A percentile compares a stretch with the other conserved stretches of the same genome.
Conservation (phyloP, 2,888 invertebrate genomes). For the Plusia festucae region DNA sequence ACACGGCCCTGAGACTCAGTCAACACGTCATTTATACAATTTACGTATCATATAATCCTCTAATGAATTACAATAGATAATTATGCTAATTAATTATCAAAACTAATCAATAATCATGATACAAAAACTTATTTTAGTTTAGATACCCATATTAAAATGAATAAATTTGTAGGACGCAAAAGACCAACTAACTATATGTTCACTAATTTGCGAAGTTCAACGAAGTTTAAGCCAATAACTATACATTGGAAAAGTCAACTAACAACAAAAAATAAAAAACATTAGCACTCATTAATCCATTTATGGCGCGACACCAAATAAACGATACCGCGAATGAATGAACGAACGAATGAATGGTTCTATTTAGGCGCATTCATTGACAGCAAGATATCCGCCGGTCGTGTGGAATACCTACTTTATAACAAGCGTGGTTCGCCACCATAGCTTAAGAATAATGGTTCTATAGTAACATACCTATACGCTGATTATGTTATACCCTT, state of each 20-base stretch:
- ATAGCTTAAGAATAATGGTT: constrained; percentile 24
- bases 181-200: too few relatives aligned
- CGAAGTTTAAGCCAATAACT: constrained; percentile 5
- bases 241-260: constrained; percentile 3
- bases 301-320: constrained; percentile 26
- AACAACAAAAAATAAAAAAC: constrained; percentile 21
- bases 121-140: not conserved
- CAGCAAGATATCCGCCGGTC: constrained; percentile 52
- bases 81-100: not conserved
- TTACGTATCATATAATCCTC: not conserved
- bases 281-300: constrained; percentile 25
- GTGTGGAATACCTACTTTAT: constrained; percentile 63
- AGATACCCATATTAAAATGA: not conserved
- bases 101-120: not conserved
- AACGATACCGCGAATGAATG: constrained; percentile 44
- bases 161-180: too few relatives aligned
- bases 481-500: constrained; percentile 30
- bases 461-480: constrained; percentile 19
- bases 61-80: not conserved
- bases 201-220: not conserved
- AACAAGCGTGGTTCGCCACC: constrained; percentile 43
- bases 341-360: constrained; percentile 52
- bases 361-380: constrained; percentile 55
- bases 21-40: not conserved
- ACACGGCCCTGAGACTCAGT: not conserved